Percentiles rank a stretch among this genome's conserved stretches.
phyloP scores from a whole-genome alignment of 2,113 vertebrate genomes.

The Pithys albifrons region DNA sequence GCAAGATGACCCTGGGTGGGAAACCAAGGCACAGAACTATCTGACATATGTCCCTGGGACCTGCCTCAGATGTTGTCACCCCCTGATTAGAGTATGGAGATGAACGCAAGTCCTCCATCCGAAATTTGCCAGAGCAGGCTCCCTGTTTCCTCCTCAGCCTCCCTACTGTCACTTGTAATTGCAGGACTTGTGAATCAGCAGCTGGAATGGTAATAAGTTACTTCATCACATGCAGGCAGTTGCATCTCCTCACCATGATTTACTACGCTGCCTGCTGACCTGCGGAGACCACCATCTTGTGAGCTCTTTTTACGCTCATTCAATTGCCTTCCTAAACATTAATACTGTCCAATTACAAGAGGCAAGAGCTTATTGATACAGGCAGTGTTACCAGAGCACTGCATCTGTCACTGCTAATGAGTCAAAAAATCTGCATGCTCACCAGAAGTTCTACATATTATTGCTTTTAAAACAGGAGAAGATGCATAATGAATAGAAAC shows the following conservation, averaged over 20 bases:
- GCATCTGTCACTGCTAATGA: neutral
- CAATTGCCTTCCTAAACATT: neutral
- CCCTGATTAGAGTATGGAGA: neutral
- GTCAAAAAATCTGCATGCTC: neutral
- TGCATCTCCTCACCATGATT: neutral
- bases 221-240: neutral
- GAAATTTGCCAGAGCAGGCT: neutral
- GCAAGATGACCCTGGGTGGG: rapidly evolving
- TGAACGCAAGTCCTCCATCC: neutral
- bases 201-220: neutral
- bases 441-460: neutral
- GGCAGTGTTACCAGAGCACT: neutral
- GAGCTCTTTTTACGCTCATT: neutral
- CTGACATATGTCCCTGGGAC: neutral
- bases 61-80: neutral
- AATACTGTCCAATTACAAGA: neutral
- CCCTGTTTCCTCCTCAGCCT: neutral
- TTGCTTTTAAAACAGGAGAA: neutral
- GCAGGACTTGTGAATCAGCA: neutral
- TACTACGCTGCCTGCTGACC: neutral
- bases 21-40: neutral
- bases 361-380: neutral
- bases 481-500: neutral
- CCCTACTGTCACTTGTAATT: neutral
- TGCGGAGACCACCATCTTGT: slow-evolving; percentile 17